Base-by-base conservation (phyloP, 2,888 invertebrate genomes). In the Ochropleura leucogaster region DNA sequence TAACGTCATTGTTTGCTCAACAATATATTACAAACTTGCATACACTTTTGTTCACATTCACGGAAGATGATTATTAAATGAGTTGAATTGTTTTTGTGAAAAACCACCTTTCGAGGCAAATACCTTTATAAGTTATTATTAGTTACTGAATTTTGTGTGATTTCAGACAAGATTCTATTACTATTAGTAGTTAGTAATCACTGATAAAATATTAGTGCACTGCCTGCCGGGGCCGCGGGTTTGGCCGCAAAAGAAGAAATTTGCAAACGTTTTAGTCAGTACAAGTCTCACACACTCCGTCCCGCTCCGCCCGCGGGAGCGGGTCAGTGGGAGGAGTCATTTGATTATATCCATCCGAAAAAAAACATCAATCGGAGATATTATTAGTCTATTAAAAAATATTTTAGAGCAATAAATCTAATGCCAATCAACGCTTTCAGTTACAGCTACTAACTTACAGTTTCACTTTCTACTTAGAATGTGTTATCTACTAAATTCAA, bases 1-100 rank as follows among this genome's bases (percentile, higher is more conserved):
- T 92, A 91, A 89, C 93, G 92, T 93, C 93, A 94, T 74, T 90
- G 89, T 93, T 91, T 92, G 85, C 80, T 87, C 74, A 82, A 75
- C 73, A 85, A 85, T 85, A 85, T 74, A 79, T 85, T 78, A 77
- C 82, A 80, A 85, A 83, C 83, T 69, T 86, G 77, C 69, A 83
- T 85, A 70, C 65, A 83, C 69, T 79, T 79, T 82, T 51, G 73
- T 82, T 66, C 66, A 62, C 70, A 62, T 75, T 60, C 42, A 73
- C 51, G 75, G 63, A 77, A 67, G 68, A 40, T 44, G 14, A 57
- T n/a, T 60, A 57, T 42, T 42, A 42, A 40, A 30, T 51, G n/a
- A 57, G 4, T 55, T 12, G 5, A 20, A n/a, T 53, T 47, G 10
- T 63, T 40, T 20, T 51, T 42, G 40, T 49, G 20, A 63, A 59